Evolutionary conservation across 2,888 invertebrate genomes (phyloP).

Genomic region (Papilio elwesi): DNA sequence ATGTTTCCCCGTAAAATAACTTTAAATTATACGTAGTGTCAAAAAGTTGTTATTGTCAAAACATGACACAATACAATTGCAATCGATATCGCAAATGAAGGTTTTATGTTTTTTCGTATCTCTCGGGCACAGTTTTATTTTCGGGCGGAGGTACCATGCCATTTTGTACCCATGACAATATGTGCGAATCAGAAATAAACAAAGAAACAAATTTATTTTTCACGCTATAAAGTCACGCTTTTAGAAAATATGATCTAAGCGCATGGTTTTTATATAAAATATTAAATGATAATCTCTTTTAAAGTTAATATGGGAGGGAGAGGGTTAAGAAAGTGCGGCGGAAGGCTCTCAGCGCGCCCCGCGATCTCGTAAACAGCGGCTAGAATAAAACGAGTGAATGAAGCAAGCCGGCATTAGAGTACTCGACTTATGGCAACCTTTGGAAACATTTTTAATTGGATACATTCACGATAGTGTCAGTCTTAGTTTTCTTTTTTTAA

Average conservation of each 20-base stretch:
- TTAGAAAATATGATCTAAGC: neutral
- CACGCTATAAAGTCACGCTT: no score
- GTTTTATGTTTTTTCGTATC: no score
- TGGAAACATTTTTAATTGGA: conserved; percentile 67
- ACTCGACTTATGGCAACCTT: conserved; percentile 56
- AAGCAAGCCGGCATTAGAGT: conserved; percentile 48
- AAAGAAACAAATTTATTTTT: no score
- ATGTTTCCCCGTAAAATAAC: no score
- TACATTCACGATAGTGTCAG: conserved; percentile 48
- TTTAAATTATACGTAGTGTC: no score
- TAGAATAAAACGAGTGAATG: conserved; percentile 63
- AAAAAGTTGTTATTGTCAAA: no score
- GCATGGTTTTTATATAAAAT: conserved; percentile 19
- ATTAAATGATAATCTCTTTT: conserved; percentile 20
- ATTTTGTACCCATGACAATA: no score
- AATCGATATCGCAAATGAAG: no score
- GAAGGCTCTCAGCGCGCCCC: conserved; percentile 64
- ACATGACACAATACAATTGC: no score
- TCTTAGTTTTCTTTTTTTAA: conserved; percentile 47
- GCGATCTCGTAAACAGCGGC: conserved; percentile 70
- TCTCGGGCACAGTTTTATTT: no score
- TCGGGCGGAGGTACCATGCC: no score
- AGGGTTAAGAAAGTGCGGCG: conserved; percentile 65
- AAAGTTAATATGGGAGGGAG: conserved; percentile 49
- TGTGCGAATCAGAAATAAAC: no score